A percentile compares a stretch with the other conserved stretches of the same genome.
These are phyloP conservation scores for Archips xylosteana DNA, from an alignment of 2,888 invertebrate genomes.

Conservation along the genomic window DNA sequence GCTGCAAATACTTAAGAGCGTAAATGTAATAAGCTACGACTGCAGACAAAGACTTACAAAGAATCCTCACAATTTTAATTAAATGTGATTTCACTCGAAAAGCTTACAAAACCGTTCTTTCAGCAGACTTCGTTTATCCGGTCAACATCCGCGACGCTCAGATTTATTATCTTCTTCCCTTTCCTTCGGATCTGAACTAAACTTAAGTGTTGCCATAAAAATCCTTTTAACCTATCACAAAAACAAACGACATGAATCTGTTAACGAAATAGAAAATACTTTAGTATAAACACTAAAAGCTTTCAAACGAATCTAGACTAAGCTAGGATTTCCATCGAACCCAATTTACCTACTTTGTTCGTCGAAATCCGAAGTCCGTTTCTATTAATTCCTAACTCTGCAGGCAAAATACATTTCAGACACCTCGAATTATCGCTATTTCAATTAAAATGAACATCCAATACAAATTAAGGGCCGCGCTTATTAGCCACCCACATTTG, in stretches of 20 bases:
- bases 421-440: constrained; percentile 25
- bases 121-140: neutral
- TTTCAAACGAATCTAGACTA: constrained; percentile 10
- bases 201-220: constrained; percentile 6
- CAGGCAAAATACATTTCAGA: neutral
- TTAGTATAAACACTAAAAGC: neutral
- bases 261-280: neutral
- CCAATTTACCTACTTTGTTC: neutral
- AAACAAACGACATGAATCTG: neutral
- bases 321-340: constrained; percentile 2
- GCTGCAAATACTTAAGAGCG: neutral
- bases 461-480: constrained; percentile 24
- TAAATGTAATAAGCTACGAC: neutral
- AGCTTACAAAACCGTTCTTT: constrained; percentile 20
- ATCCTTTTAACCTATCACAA: constrained; percentile 8
- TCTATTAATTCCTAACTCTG: constrained; percentile 1
- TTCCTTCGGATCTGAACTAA: constrained; percentile 17
- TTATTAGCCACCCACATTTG: constrained; percentile 31
- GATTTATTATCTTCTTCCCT: constrained; percentile 25
- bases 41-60: neutral
- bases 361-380: neutral
- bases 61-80: constrained; percentile 9
- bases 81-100: constrained; percentile 1
- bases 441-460: constrained; percentile 36
- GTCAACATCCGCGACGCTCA: neutral